A percentile compares a stretch with the other conserved stretches of the same genome.
Evolutionary conservation across 2,113 vertebrate genomes (phyloP).

Genomic region (Chiloscyllium plagiosum): DNA sequence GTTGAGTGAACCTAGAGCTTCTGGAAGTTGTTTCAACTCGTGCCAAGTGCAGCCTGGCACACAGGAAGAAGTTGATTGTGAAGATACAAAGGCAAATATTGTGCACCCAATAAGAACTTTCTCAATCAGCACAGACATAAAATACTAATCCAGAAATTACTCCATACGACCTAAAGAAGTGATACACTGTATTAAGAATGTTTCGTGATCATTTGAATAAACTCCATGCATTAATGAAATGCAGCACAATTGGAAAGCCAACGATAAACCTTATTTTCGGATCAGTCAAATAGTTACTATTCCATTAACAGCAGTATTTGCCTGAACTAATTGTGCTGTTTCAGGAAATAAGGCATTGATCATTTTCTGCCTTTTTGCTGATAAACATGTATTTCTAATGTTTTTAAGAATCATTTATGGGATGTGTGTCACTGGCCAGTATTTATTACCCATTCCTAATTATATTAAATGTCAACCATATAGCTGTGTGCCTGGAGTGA

Average conservation of each 20-base stretch:
- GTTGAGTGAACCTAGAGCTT: not conserved
- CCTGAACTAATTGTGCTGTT: not conserved
- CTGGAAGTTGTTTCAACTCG: not conserved
- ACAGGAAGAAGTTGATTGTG: not conserved
- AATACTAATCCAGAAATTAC: not conserved
- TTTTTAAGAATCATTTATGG: no score
- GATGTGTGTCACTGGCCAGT: no score
- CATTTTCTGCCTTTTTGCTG: not conserved
- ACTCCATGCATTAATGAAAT: not conserved
- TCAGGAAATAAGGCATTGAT: not conserved
- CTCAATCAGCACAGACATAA: not conserved
- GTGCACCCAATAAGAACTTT: not conserved
- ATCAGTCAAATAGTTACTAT: not conserved
- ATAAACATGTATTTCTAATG: not conserved
- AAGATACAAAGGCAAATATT: not conserved
- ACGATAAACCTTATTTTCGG: not conserved
- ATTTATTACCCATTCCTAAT: no score
- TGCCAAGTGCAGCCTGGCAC: not conserved
- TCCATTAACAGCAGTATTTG: not conserved
- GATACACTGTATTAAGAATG: not conserved
- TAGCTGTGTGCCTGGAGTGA: no score
- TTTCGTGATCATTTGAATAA: not conserved
- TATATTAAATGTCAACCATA: no score
- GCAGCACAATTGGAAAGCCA: not conserved
- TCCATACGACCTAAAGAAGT: not conserved